Evolutionary conservation across 2,797 vertebrate genomes (phyloP), one percentile per base, ranked within the genome.

Genomic region (Buceros bicornis): DNA sequence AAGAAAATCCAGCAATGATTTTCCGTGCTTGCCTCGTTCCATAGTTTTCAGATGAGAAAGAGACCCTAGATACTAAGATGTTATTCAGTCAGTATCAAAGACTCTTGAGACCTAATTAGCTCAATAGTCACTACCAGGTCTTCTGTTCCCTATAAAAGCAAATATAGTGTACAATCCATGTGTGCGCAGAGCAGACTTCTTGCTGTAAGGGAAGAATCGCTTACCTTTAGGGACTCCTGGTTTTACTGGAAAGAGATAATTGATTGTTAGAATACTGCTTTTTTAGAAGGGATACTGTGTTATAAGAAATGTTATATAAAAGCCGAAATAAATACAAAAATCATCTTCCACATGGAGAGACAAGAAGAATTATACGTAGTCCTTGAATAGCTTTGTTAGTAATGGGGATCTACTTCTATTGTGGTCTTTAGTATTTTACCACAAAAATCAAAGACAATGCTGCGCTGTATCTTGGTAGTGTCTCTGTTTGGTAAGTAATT

Each of bases 91-190:
- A 73, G 83, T 65, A 77, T n/a, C 71, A 5, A 3, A 96, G 62
- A 79, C 90, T 54, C 93, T 57, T 22, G 96, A 79, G 95, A 97
- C 28, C 82, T 96, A 97, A 98, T 97, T 98, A 98, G 31, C 81
- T 97, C 86, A 91, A 67, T 76, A 86, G n/a, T 48, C 87, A 89
- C 57, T 85, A 88, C 84, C 77, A 92, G 58, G 45, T 91, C 80
- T 95, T 93, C 56, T 76, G 16, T 37, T 95, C 33, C 51, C n/a
- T 84, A 16, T 50, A 66, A 90, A 88, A 91, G 14, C 17, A 78
- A 89, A 91, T 56, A 43, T 4, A 40, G 33, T n/a, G 42, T 50
- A 62, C 67, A 70, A 50, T 22, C 60, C 61, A 82, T 3, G 12
- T 47, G 40, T 90, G 51, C 80, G 53, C 29, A 87, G 50, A 82